phyloP scores from a whole-genome alignment of 1,140 invertebrate species.

The Ceratosolen solmsi region DNA sequence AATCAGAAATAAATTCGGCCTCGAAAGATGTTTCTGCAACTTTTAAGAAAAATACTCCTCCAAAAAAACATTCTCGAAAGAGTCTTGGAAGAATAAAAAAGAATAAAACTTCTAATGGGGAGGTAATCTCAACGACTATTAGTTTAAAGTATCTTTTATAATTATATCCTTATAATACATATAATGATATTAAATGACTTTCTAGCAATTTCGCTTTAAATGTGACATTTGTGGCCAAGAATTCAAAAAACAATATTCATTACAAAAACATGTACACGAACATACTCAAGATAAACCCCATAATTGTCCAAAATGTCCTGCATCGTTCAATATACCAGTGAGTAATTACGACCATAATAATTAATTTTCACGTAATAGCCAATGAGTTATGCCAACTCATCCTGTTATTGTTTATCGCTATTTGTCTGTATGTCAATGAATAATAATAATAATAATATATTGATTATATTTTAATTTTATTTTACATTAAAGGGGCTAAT shows the following conservation, averaged over 20 bases:
- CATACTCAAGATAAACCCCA: conserved; percentile 80
- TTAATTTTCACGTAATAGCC: background rate
- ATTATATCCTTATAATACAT: no score
- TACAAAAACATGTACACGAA: conserved; percentile 74
- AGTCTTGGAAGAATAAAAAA: conserved; percentile 62
- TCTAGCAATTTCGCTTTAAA: conserved; percentile 67
- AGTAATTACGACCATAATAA: conserved; percentile 20
- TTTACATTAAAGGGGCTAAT: no score
- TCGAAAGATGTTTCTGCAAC: background rate
- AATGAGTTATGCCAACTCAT: no score
- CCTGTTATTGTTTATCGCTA: no score
- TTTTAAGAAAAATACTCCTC: conserved; percentile 26
- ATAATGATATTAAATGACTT: background rate
- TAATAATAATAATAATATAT: no score
- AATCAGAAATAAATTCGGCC: background rate
- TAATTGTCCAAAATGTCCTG: conserved; percentile 76
- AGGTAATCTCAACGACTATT: conserved; percentile 46
- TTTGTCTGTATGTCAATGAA: no score
- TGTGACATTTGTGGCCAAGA: conserved; percentile 76
- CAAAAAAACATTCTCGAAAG: conserved; percentile 42
- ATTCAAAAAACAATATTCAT: conserved; percentile 74
- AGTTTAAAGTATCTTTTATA: no score
- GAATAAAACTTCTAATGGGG: conserved; percentile 25
- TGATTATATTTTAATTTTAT: no score
- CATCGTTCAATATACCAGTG: conserved; percentile 78